Evolutionary conservation across 2,797 vertebrate species (phyloP).

Genomic region (Thaleichthys pacificus): DNA sequence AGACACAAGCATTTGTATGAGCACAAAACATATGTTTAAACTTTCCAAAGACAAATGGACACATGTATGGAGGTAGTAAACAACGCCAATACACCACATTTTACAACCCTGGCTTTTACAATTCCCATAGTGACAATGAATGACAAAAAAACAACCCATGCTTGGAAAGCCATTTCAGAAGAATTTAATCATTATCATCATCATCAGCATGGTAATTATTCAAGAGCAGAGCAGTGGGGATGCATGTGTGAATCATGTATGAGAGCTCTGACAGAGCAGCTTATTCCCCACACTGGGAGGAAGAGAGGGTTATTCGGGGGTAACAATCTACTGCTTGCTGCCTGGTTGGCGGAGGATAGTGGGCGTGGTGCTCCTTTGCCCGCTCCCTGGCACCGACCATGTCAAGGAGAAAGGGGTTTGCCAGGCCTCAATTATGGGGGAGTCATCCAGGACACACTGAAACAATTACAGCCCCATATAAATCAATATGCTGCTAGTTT

Average conservation of each 20-base stretch:
- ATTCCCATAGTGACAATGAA: neutral
- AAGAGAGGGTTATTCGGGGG: constrained; percentile 11
- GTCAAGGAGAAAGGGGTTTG: constrained; percentile 67
- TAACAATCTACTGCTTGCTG: constrained; percentile 36
- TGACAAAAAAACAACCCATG: neutral
- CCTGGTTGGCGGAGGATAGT: constrained; percentile 38
- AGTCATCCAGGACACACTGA: constrained; percentile 80
- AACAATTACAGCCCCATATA: constrained; percentile 78
- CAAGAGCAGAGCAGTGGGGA: neutral
- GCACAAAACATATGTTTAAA: neutral
- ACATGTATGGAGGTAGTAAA: neutral
- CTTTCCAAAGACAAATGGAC: neutral
- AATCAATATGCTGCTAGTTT: constrained; percentile 76
- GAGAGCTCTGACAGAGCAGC: neutral
- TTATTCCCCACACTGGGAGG: constrained; percentile 4
- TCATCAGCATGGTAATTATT: neutral
- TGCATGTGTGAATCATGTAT: neutral
- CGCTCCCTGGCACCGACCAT: constrained; percentile 68
- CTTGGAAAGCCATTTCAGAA: constrained; percentile 1
- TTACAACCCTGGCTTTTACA: neutral
- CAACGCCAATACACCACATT: neutral
- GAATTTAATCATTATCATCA: neutral
- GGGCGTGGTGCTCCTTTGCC: constrained; percentile 61
- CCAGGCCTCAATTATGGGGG: constrained; percentile 77
- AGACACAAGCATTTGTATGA: neutral